Evolutionary conservation across 2,797 vertebrate species (phyloP).

Genomic region (Sebastes cheni): DNA sequence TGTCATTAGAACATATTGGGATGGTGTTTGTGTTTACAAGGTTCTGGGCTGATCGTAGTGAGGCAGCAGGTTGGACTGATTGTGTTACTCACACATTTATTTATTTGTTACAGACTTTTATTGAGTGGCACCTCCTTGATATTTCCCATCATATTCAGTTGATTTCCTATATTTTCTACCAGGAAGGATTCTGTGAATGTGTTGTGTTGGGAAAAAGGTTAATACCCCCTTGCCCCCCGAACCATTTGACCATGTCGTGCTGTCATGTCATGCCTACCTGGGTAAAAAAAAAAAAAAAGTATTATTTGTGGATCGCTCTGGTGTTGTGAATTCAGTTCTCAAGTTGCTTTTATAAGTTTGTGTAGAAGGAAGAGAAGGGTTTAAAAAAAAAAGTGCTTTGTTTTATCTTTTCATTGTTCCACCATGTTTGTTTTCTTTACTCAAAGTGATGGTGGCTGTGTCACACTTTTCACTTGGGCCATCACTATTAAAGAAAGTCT

Average conservation of each 20-base stretch:
- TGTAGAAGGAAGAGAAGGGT: conserved; percentile 63
- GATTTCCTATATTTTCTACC: conserved; percentile 51
- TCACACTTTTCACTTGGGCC: conserved; percentile 81
- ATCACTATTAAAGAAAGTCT: conserved; percentile 93
- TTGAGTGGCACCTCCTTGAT: conserved; percentile 62
- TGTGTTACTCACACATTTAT: conserved; percentile 59
- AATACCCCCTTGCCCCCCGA: background rate
- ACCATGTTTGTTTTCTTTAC: conserved; percentile 66
- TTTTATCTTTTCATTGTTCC: conserved; percentile 73
- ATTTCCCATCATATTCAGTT: conserved; percentile 61
- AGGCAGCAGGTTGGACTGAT: conserved; percentile 50
- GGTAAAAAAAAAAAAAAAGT: conserved; percentile 38
- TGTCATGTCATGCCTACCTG: conserved; percentile 68
- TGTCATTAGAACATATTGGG: conserved; percentile 60
- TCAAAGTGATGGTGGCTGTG: conserved; percentile 82
- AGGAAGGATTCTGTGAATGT: conserved; percentile 70
- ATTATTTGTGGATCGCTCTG: conserved; percentile 77
- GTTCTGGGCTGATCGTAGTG: conserved; percentile 40
- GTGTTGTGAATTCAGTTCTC: conserved; percentile 75
- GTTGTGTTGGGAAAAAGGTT: conserved; percentile 61
- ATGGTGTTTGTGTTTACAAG: conserved; percentile 73
- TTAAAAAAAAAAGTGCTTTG: conserved; percentile 55
- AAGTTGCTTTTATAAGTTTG: conserved; percentile 71
- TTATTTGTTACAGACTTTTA: conserved; percentile 56
- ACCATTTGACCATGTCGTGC: conserved; percentile 70